These are phyloP conservation scores for Pseudanteris insignis DNA, from an alignment of 2,888 invertebrate species.

Conservation along the genomic window DNA sequence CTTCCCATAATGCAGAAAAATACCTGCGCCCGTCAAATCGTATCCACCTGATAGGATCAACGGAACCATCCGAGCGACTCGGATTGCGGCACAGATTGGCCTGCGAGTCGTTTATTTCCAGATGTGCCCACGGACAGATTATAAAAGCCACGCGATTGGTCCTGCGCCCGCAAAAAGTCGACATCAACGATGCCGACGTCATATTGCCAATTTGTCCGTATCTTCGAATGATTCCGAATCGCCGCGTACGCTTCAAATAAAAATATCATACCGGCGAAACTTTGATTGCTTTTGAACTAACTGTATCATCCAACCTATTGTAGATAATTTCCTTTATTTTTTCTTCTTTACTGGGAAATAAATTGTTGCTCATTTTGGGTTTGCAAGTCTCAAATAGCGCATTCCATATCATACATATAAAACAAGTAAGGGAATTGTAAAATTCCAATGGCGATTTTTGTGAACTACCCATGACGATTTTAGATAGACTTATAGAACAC, in stretches of 20 bases:
- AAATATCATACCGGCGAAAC: no score
- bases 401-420: no score
- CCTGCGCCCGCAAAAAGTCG: conserved; percentile 32
- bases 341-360: no score
- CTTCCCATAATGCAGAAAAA: conserved; percentile 42
- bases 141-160: conserved; percentile 48
- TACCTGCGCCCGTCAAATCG: conserved; percentile 54
- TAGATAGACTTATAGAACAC: no score
- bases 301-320: no score
- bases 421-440: no score
- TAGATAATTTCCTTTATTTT: no score
- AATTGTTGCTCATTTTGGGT: no score
- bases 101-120: conserved; percentile 56
- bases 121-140: conserved; percentile 61
- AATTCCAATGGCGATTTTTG: no score
- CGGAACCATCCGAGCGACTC: conserved; percentile 58
- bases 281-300: background rate
- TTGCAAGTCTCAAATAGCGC: no score
- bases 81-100: conserved; percentile 59
- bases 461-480: no score
- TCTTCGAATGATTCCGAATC: background rate
- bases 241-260: no score
- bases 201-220: conserved; percentile 35
- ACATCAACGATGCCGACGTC: conserved; percentile 37
- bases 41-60: conserved; percentile 65